Evolutionary conservation across 1,140 invertebrate species (phyloP), one percentile per base, ranked within the genome.

Genomic region (Drosophila lacertosa): DNA sequence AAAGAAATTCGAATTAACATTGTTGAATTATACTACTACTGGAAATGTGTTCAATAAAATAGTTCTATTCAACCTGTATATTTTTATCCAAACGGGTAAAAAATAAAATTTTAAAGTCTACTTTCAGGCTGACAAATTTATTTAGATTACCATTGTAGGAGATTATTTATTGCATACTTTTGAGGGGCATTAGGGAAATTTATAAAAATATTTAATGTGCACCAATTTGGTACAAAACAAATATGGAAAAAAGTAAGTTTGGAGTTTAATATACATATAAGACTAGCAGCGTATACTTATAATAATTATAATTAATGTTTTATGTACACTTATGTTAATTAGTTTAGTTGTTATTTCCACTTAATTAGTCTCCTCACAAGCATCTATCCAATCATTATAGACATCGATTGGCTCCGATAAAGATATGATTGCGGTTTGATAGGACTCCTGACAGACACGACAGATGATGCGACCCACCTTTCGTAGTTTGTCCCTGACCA

Each of bases 371-470:
- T 89, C 93, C 93, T 99, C 98, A 93, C 98, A 99, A 2, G 98
- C 98, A 94, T 99, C 98, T 55, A 99, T 98, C 98, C 98, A 99
- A 91, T 99, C 98, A 92, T 98, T 99, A 90, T 99, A 99, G 15
- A 99, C 98, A 94, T 99, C 98, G 53, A 99, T 94, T 33, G 98
- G 95, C 92, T 99, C 98, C n/a, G 98, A 99, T 55, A 99, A 93
- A 88, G 97, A 96, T 92, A 98, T 99, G 66, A 99, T 98, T 9
- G 94, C 95, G 0, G 98, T 98, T 92, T 99, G 97, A 93, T 97
- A 99, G 91, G 97, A 97, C 93, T 99, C 98, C 70, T 97, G 90
- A 90, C 98, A 99, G 0, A 99, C 97, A 76, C 96, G 93, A 92
- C 98, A 99, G 15, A 94, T 94, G 91, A 99, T 98, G 92, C 95